Evolutionary conservation across 2,888 invertebrate species (phyloP), one percentile per base, ranked within the genome.

Genomic region (Hypsopygia costalis): DNA sequence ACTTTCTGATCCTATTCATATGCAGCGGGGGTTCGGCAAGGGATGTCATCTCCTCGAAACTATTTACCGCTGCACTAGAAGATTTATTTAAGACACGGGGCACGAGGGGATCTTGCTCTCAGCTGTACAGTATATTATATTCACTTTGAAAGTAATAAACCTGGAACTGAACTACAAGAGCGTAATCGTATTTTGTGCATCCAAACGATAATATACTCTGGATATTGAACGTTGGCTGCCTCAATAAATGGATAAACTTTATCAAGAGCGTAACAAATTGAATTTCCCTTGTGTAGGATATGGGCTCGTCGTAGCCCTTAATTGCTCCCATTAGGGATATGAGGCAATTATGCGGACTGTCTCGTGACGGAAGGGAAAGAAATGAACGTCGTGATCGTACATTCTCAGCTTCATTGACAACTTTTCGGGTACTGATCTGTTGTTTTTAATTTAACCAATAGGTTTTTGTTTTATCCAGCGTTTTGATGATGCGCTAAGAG

Each of bases 251-350:
- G 59, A 65, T 69, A 69, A 71, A 68, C 55, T 62, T 56, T 65
- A 60, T 60, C 56, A 63, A 58, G 53, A 51, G 58, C 54, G 53
- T 47, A 55, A 52, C 57, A 51, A 76, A 77, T 77, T 72, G 60
- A 67, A 67, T 77, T 74, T 62, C 57, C 54, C 47, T 49, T 59
- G 58, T 58, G 49, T 55, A 58, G 58, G 56, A 62, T 63, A 62
- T 62, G 55, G 48, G 57, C 49, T 55, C 49, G 53, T 48, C 48
- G 44, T 49, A 47, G 52, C 44, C 49, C 55, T 43, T 75, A 73
- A 65, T 68, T 62, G 56, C 47, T 52, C 52, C 55, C 48, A 56
- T 61, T 56, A 61, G 49, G 61, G 59, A 58, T 59, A 56, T 55
- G 52, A 58, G 50, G 49, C 60, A 59, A 59, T 62, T 59, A 59